Evolutionary conservation across 2,888 invertebrate species (phyloP).

Genomic region (Harmothoe impar): DNA sequence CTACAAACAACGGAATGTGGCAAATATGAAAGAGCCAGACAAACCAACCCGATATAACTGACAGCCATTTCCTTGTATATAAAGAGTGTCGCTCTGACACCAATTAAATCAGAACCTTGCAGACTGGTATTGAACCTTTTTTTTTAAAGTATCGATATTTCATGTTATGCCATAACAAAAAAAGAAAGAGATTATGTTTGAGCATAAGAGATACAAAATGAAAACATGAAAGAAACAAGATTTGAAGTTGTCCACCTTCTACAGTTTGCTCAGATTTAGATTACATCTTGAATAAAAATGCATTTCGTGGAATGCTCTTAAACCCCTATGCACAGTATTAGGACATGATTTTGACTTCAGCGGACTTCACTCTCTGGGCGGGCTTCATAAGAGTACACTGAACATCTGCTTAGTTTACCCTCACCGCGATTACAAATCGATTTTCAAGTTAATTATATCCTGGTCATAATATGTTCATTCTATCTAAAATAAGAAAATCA

Average conservation of each 20-base stretch:
- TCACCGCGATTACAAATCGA: neutral
- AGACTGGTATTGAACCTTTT: too few relatives aligned
- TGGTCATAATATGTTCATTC: constrained; percentile 36
- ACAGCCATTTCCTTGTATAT: neutral
- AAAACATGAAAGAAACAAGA: neutral
- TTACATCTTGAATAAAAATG: constrained; percentile 30
- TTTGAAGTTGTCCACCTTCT: neutral
- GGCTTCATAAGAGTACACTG: constrained; percentile 6
- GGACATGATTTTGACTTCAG: neutral
- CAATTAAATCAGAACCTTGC: too few relatives aligned
- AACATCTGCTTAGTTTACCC: constrained; percentile 1
- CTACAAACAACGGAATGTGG: constrained; percentile 10
- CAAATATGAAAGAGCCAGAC: neutral
- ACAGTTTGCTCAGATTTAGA: constrained; percentile 1
- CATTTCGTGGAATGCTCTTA: constrained; percentile 53
- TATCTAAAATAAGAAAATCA: constrained; percentile 51
- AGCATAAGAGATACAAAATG: too few relatives aligned
- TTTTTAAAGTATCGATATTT: too few relatives aligned
- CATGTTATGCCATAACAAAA: too few relatives aligned
- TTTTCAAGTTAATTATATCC: constrained; percentile 35
- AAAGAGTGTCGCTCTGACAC: neutral
- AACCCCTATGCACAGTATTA: constrained; percentile 34
- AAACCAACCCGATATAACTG: neutral
- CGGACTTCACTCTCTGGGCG: constrained; percentile 13
- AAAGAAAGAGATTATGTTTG: too few relatives aligned